Evolutionary conservation across 2,113 vertebrate species (phyloP).

Genomic region (Cyrtonyx montezumae): DNA sequence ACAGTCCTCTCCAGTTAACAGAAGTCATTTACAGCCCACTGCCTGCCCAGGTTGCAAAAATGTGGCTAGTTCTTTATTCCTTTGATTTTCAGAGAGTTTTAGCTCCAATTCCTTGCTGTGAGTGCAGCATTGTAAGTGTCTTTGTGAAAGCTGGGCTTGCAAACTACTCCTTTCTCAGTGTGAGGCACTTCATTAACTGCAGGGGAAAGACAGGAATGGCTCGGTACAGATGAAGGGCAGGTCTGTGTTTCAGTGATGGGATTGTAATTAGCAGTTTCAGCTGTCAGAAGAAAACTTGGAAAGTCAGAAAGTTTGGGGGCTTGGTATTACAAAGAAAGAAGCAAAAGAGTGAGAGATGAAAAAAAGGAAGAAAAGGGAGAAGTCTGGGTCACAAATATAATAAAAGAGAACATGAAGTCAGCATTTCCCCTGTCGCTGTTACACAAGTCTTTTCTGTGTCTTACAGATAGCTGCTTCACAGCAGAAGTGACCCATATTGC

Average conservation of each 20-base stretch:
- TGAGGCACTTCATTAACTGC: constrained; percentile 20
- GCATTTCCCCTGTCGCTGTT: neutral
- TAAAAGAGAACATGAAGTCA: neutral
- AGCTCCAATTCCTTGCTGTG: neutral
- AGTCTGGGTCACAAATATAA: neutral
- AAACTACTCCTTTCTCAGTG: neutral
- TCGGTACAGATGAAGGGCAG: neutral
- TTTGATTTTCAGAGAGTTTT: constrained; percentile 19
- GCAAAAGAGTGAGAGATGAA: neutral
- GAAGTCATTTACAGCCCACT: neutral
- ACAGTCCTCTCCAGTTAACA: neutral
- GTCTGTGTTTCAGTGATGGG: neutral
- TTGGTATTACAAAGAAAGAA: neutral
- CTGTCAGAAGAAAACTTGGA: neutral
- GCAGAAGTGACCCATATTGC: constrained; percentile 28
- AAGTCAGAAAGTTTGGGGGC: neutral
- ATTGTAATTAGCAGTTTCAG: constrained; percentile 13
- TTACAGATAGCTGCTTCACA: constrained; percentile 19
- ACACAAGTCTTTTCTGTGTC: neutral
- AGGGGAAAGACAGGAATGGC: neutral
- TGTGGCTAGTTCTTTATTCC: neutral
- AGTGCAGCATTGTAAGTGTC: neutral
- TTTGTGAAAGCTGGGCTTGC: neutral
- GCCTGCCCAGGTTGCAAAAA: neutral
- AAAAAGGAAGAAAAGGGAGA: neutral